Evolutionary conservation across 2,113 vertebrate species (phyloP).

Genomic region (Corydoras sp.): DNA sequence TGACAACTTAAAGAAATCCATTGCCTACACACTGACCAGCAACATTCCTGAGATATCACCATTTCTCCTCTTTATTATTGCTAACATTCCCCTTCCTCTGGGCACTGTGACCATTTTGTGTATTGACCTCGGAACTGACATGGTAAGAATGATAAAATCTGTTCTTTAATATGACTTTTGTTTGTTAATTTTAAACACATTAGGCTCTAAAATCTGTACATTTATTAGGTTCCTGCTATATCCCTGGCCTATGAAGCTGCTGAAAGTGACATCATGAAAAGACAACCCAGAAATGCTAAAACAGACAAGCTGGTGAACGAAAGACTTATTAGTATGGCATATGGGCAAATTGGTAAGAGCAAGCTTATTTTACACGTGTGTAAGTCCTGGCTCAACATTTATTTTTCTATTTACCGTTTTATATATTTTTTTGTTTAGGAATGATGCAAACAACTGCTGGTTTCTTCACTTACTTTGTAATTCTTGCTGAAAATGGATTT

Average conservation of each 20-base stretch:
- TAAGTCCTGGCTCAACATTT: no score
- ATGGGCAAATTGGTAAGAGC: conserved; percentile 81
- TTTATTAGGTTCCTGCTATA: conserved; percentile 90
- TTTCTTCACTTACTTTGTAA: conserved; percentile 80
- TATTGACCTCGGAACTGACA: conserved; percentile 92
- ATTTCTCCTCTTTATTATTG: conserved; percentile 86
- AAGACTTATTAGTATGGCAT: conserved; percentile 91
- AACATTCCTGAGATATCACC: conserved; percentile 94
- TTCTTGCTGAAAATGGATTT: conserved; percentile 80
- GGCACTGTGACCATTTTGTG: conserved; percentile 91
- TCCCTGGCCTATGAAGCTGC: conserved; percentile 88
- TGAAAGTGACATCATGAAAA: conserved; percentile 95
- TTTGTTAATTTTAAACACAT: background rate
- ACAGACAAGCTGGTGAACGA: conserved; percentile 92
- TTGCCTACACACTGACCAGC: conserved; percentile 90
- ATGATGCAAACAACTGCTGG: conserved; percentile 80
- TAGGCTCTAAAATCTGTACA: no score
- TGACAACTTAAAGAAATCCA: conserved; percentile 93
- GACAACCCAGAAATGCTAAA: conserved; percentile 84
- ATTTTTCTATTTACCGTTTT: background rate
- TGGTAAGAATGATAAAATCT: no score
- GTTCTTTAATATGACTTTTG: no score
- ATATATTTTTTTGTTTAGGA: conserved; percentile 31
- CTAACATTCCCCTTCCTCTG: conserved; percentile 85
- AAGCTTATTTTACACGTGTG: background rate